phyloP scores from a whole-genome alignment of 2,113 vertebrate genomes.

The Monopterus albus region DNA sequence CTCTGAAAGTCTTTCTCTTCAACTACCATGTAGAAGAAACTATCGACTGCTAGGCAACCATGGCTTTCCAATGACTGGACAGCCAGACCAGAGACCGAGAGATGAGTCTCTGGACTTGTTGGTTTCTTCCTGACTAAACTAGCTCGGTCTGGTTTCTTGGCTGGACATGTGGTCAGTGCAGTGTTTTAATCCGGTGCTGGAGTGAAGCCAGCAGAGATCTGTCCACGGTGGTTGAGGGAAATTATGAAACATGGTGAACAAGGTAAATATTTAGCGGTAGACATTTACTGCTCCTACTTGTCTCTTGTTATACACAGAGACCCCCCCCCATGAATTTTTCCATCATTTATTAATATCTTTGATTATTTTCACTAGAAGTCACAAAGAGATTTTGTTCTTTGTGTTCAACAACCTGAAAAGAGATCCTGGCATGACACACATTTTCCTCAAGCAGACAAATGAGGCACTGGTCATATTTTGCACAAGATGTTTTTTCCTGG shows the following conservation, averaged over 20 bases:
- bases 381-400: constrained; percentile 49
- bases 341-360: constrained; percentile 39
- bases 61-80: too few species aligned
- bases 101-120: constrained; percentile 2
- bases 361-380: constrained; percentile 9
- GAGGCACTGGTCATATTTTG: constrained; percentile 26
- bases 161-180: constrained; percentile 19
- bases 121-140: constrained; percentile 20
- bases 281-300: constrained; percentile 13
- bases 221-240: constrained; percentile 37
- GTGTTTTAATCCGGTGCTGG: constrained; percentile 72
- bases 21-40: constrained; percentile 36
- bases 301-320: constrained; percentile 44
- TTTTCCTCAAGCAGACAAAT: constrained; percentile 24
- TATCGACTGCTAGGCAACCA: too few species aligned
- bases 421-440: constrained; percentile 31
- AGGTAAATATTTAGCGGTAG: constrained; percentile 28
- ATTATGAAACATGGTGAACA: constrained; percentile 46
- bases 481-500: constrained; percentile 9
- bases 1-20: constrained; percentile 27
- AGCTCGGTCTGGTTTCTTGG: neutral
- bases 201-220: constrained; percentile 47
- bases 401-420: constrained; percentile 35
- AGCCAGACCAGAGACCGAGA: constrained; percentile 15
- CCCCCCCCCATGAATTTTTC: constrained; percentile 42